Base-by-base conservation (phyloP, 2,113 vertebrate species). In the Trematomus loennbergii region DNA sequence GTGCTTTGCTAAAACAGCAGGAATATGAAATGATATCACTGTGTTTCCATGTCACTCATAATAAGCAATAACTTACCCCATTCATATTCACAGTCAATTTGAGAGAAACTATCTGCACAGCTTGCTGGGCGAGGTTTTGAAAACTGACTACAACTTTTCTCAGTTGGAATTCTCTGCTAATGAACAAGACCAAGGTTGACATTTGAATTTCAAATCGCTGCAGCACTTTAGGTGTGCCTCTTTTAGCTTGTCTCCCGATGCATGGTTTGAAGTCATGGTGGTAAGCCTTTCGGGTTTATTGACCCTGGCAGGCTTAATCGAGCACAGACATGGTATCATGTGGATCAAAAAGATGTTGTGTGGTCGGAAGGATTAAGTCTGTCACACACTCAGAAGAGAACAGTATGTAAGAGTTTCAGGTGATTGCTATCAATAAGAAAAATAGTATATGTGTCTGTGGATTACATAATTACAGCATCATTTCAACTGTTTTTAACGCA, bases 151-250 rank as follows among this genome's bases (percentile, higher is more conserved):
- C 43, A 86, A 70, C 69, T 81, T 77, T 73, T 82, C 65, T 85
- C 81, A 46, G 76, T n/a, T 15, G 60, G 76, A 60, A 53, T 83
- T 88, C 60, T 71, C n/a, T 9, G 2, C 86, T 87, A 85, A 87
- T 87, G 86, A 89, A 81, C 78, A 68, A 80, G 66, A 82, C 76
- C 82, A 78, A 61, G 79, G 77, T 75, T 82, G 79, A 87, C 70
- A 63, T 89, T 79, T 85, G 58, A 86, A 88, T 87, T 89, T 70
- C 54, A 86, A 87, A 91, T 85, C 5, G 17, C 53, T 61, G 5
- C 72, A 17, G 5, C 1, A 45, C 72, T 66, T 78, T 55, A 73
- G 75, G 72, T 74, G 50, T 59, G 48, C 12, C 3, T 81, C 55
- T 76, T 68, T 65, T 59, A 68, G 20, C 65, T 76, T 9, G 11